Evolutionary conservation across 2,888 invertebrate genomes (phyloP), one percentile per base, ranked within the genome.

Genomic region (Tipula lateralis): DNA sequence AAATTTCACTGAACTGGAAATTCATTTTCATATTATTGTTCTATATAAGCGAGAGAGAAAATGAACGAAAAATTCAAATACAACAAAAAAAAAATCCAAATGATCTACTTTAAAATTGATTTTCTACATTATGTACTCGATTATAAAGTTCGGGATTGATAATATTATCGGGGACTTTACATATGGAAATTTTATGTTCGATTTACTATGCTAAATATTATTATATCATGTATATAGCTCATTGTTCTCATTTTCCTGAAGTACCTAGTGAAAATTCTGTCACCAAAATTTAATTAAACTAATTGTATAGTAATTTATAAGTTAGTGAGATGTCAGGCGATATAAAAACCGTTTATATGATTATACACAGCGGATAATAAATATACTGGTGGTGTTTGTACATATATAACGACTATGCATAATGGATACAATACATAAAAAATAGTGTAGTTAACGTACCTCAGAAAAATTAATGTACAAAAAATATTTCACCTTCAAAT

Each of bases 1-100:
- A 66, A 24, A 66, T 66, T 66, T 66, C 66, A 66, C 66, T 66
- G 66, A 66, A 66, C 66, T 66, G 66, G 66, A 66, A 66, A 66
- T 66, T 66, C 4, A 24, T 66, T 66, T 66, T 12, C 66, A 66
- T 66, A 24, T 66, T 66, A 66, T 24, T 24, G 9, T 24, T 66
- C 7, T 66, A 9, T n/a, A 13, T 12, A 32, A 9, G 13, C 24
- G 66, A 66, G 24, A 66, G 24, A 12, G 66, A 66, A 66, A n/a
- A 66, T 66, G 13, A 9, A 66, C 24, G 1, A 9, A 19, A 66
- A 66, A 66, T 24, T 24, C 24, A 66, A 66, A 66, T 24, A 66
- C 24, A 66, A 66, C 19, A 13, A 50, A 24, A 66, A 66, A 44
- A 24, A 24, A n/a, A 44, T 16, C 44, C 3, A 5, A 44, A 24